Conservation (phyloP, 2,113 vertebrate genomes). For the Xiphias gladius region DNA sequence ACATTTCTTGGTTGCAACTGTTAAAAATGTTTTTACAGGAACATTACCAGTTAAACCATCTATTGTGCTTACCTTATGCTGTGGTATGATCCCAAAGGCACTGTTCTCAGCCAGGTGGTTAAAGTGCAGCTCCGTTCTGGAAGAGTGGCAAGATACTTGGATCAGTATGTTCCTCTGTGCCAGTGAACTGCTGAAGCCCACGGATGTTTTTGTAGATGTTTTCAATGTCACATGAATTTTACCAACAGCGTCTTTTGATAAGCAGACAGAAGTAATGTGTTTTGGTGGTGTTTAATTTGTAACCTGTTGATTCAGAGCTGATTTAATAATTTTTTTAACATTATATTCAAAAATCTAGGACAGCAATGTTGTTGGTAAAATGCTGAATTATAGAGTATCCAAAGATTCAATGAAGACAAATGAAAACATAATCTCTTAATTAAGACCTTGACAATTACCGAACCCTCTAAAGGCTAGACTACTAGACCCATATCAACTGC, state of each 20-base stretch:
- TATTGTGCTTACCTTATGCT: constrained; percentile 87
- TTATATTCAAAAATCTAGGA: too few relatives aligned
- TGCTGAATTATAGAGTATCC: neutral
- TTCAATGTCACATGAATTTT: neutral
- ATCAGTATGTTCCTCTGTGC: neutral
- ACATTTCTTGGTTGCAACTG: neutral
- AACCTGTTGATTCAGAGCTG: too few relatives aligned
- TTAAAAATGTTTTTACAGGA: too few relatives aligned
- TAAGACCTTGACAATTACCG: neutral
- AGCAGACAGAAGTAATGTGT: too few relatives aligned
- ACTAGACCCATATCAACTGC: too few relatives aligned
- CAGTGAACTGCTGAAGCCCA: neutral
- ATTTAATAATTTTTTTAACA: too few relatives aligned
- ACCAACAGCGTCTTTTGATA: neutral
- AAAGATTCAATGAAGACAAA: neutral
- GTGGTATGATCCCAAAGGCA: constrained; percentile 90
- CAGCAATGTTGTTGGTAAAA: neutral
- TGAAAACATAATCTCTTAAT: neutral
- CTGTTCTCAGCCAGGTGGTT: constrained; percentile 96
- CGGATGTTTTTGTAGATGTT: neutral
- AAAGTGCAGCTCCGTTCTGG: constrained; percentile 96
- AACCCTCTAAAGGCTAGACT: too few relatives aligned
- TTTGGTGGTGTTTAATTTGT: neutral
- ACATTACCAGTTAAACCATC: neutral
- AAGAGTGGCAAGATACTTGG: neutral